Evolutionary conservation across 2,113 vertebrate genomes (phyloP).

Genomic region (Antennarius striatus): DNA sequence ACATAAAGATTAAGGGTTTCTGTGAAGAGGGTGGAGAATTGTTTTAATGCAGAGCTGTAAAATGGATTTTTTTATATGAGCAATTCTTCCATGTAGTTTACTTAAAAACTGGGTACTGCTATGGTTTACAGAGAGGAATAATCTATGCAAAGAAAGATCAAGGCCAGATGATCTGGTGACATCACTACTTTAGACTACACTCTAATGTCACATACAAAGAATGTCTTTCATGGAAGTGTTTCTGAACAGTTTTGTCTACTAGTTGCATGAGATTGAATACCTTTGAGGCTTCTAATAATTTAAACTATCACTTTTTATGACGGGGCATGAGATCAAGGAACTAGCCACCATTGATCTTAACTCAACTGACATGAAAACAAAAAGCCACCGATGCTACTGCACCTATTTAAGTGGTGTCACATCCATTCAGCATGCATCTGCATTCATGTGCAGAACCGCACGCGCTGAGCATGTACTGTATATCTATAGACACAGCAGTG

Average conservation of each 20-base stretch:
- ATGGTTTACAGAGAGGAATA: conserved; percentile 17
- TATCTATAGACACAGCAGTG: conserved; percentile 52
- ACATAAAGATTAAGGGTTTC: not conserved
- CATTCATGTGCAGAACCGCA: conserved; percentile 30
- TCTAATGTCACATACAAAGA: not conserved
- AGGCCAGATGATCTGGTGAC: not conserved
- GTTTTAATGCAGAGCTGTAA: not conserved
- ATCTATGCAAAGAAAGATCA: conserved; percentile 15
- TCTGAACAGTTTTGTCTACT: conserved; percentile 5
- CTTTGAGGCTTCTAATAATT: too few relatives aligned
- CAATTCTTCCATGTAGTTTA: conserved; percentile 26
- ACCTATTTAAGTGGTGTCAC: too few relatives aligned
- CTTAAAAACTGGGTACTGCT: conserved; percentile 14
- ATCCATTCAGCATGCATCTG: conserved; percentile 1
- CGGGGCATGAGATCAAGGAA: too few relatives aligned
- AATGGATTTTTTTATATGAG: conserved; percentile 4
- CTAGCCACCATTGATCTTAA: too few relatives aligned
- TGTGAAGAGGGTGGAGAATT: not conserved
- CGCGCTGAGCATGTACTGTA: conserved; percentile 16
- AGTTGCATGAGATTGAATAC: too few relatives aligned
- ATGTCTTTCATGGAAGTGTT: not conserved
- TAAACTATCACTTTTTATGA: too few relatives aligned
- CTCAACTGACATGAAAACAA: too few relatives aligned
- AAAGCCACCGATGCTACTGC: too few relatives aligned
- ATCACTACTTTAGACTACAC: not conserved